Evolutionary conservation across 2,113 vertebrate genomes (phyloP).

Genomic region (Sclerurus mexicanus): DNA sequence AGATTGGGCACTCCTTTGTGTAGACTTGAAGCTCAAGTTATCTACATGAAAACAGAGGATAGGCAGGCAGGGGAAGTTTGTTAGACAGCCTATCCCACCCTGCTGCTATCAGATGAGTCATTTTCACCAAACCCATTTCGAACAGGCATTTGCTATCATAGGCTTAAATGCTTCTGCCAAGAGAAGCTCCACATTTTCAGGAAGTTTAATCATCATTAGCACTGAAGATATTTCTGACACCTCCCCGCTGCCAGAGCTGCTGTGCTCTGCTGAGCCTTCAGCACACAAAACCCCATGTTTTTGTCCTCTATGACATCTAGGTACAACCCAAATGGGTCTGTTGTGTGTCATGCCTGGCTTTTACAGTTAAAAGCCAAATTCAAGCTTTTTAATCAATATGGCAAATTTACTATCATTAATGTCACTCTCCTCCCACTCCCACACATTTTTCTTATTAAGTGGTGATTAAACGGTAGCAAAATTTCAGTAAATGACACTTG

Average conservation of each 20-base stretch:
- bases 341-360: rapidly evolving
- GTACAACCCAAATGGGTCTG: neutral
- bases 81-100: too few relatives aligned
- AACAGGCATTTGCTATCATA: neutral
- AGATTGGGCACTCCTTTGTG: neutral
- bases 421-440: neutral
- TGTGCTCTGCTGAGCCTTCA: neutral
- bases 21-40: neutral
- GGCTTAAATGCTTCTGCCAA: neutral
- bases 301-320: neutral
- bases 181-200: neutral
- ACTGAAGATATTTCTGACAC: neutral
- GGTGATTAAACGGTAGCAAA: rapidly evolving
- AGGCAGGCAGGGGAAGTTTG: neutral
- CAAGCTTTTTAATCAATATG: neutral
- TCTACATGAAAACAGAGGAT: neutral
- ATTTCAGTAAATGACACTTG: rapidly evolving
- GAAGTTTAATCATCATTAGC: neutral
- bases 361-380: neutral
- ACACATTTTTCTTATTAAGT: rapidly evolving
- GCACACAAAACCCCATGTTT: neutral
- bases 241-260: neutral
- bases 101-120: rapidly evolving
- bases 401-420: neutral
- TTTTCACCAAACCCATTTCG: neutral